A percentile compares a stretch with the other conserved stretches of the same genome.
These are phyloP conservation scores for Bubo blakistoni DNA, from an alignment of 2,113 vertebrate species.

Conservation along the genomic window DNA sequence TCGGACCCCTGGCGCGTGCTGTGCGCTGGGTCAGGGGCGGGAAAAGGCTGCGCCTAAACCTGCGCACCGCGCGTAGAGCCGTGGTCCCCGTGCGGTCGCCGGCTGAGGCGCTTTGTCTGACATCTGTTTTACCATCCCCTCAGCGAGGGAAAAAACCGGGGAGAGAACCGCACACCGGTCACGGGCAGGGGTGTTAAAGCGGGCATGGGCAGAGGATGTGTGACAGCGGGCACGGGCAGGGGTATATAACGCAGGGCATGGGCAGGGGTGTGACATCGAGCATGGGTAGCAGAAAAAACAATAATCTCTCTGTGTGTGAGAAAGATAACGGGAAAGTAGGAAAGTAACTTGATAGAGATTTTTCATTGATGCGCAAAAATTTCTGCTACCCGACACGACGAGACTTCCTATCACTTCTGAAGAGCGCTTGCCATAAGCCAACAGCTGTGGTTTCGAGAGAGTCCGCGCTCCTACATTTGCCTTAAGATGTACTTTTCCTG, in stretches of 20 bases:
- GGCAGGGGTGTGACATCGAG: not conserved
- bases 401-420: not conserved
- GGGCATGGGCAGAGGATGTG: not conserved
- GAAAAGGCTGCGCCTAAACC: not conserved
- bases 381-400: too few relatives aligned
- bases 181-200: not conserved
- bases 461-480: not conserved
- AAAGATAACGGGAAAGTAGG: not conserved
- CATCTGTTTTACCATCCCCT: too few relatives aligned
- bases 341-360: not conserved
- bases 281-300: too few relatives aligned
- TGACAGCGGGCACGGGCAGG: not conserved
- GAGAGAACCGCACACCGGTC: not conserved
- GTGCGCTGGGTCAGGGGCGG: not conserved
- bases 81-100: not conserved
- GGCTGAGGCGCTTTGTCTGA: not conserved
- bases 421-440: not conserved
- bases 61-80: not conserved
- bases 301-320: too few relatives aligned
- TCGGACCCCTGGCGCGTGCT: not conserved
- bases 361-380: not conserved
- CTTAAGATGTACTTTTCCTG: not conserved
- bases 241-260: not conserved
- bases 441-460: not conserved
- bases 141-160: not conserved